phyloP scores from a whole-genome alignment of 2,888 invertebrate genomes.

The Sarcophaga variegata region DNA sequence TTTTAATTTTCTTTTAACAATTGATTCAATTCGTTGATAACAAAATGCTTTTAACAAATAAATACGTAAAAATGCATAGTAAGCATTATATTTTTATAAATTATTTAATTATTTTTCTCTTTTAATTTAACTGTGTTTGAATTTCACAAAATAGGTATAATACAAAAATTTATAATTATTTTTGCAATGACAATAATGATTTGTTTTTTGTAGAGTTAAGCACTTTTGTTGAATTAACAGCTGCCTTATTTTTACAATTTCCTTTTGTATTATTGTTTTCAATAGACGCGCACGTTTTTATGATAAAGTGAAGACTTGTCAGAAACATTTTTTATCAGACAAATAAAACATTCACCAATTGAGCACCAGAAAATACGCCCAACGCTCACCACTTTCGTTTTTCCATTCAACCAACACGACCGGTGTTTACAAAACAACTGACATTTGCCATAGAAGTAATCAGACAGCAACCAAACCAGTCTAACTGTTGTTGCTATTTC shows the following conservation, averaged over 20 bases:
- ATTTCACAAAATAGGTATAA: no score
- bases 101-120: background rate
- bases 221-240: background rate
- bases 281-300: slow-evolving; percentile 56
- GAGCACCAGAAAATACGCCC: slow-evolving; percentile 52
- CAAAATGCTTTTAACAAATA: background rate
- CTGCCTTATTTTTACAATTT: slow-evolving; percentile 3
- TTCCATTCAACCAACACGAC: slow-evolving; percentile 66
- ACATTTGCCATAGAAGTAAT: slow-evolving; percentile 53
- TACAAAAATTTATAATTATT: background rate
- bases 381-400: slow-evolving; percentile 25
- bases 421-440: slow-evolving; percentile 72
- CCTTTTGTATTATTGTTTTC: slow-evolving; percentile 43
- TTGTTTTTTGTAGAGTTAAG: background rate
- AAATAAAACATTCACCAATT: slow-evolving; percentile 31
- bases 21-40: background rate
- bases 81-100: background rate
- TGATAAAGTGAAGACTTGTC: background rate
- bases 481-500: slow-evolving; percentile 27
- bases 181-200: slow-evolving; percentile 30
- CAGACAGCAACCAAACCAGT: slow-evolving; percentile 25
- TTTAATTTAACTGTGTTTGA: background rate
- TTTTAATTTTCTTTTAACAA: background rate
- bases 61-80: background rate
- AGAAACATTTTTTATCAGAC: background rate